These are phyloP conservation scores for Drosophila orena DNA, from an alignment of 1,140 invertebrate genomes.

Conservation along the genomic window DNA sequence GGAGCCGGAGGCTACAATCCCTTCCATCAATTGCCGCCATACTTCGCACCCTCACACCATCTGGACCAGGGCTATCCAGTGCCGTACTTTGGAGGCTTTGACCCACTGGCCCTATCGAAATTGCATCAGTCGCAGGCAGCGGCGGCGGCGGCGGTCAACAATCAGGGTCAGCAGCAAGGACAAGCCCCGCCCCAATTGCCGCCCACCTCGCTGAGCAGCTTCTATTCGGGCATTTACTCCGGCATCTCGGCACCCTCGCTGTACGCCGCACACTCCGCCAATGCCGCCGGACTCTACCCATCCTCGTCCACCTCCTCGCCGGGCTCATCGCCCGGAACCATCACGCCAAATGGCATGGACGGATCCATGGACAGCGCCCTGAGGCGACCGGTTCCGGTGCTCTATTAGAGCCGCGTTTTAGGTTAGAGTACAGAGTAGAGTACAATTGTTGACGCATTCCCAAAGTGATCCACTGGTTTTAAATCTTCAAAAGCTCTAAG, in stretches of 20 bases:
- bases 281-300: constrained; percentile 82
- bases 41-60: constrained; percentile 86
- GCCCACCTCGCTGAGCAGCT: constrained; percentile 87
- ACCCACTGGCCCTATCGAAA: constrained; percentile 87
- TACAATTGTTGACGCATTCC: constrained; percentile 81
- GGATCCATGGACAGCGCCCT: constrained; percentile 85
- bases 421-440: constrained; percentile 74
- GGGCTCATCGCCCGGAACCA: constrained; percentile 84
- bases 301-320: constrained; percentile 85
- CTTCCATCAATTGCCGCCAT: constrained; percentile 87
- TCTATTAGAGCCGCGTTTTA: constrained; percentile 84
- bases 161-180: constrained; percentile 82
- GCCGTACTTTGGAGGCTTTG: constrained; percentile 88
- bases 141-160: constrained; percentile 76
- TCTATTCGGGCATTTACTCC: constrained; percentile 88
- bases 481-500: constrained; percentile 83
- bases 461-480: constrained; percentile 84
- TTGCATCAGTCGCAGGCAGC: constrained; percentile 82
- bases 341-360: constrained; percentile 78
- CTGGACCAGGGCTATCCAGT: constrained; percentile 86
- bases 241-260: constrained; percentile 85
- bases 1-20: constrained; percentile 84
- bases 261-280: constrained; percentile 85
- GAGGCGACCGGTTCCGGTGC: constrained; percentile 86
- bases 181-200: constrained; percentile 84